Conservation (phyloP, 2,888 invertebrate genomes). For the Apamea monoglypha region DNA sequence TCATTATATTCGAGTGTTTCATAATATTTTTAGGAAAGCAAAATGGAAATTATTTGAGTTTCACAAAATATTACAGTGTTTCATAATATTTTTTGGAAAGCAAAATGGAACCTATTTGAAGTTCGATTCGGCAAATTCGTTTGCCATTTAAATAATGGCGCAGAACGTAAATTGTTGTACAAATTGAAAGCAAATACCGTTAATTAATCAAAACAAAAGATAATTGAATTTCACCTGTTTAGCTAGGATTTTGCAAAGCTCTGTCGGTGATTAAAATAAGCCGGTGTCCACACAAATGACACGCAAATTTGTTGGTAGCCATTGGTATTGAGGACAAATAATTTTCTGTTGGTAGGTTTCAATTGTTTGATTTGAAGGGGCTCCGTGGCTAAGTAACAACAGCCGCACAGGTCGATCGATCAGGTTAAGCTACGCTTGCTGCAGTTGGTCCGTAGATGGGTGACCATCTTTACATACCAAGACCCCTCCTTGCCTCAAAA, state of each 20-base stretch:
- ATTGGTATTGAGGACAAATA: constrained; percentile 16
- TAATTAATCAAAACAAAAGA: constrained; percentile 55
- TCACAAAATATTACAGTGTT: too few species aligned
- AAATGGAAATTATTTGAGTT: too few species aligned
- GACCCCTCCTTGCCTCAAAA: too few species aligned
- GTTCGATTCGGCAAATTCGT: constrained; percentile 1
- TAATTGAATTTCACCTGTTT: constrained; percentile 49
- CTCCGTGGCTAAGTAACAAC: too few species aligned
- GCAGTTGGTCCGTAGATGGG: too few species aligned
- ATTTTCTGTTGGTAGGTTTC: background rate
- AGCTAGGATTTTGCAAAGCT: constrained; percentile 40
- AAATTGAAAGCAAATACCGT: constrained; percentile 58
- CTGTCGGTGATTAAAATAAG: constrained; percentile 49
- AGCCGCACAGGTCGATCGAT: too few species aligned
- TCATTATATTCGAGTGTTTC: too few species aligned
- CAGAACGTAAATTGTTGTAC: constrained; percentile 16
- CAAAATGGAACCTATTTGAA: too few species aligned
- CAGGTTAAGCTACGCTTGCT: too few species aligned
- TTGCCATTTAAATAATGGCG: background rate
- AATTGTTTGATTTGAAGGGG: background rate
- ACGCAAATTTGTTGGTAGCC: constrained; percentile 14
- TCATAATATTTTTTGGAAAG: too few species aligned
- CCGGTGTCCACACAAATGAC: constrained; percentile 36
- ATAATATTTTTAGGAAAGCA: too few species aligned
- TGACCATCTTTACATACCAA: too few species aligned